Percentiles rank a stretch among this genome's conserved stretches.
phyloP scores from a whole-genome alignment of 30 jellyfish, hydroid and myxozoan genomes.

The Hydractinia echinata region DNA sequence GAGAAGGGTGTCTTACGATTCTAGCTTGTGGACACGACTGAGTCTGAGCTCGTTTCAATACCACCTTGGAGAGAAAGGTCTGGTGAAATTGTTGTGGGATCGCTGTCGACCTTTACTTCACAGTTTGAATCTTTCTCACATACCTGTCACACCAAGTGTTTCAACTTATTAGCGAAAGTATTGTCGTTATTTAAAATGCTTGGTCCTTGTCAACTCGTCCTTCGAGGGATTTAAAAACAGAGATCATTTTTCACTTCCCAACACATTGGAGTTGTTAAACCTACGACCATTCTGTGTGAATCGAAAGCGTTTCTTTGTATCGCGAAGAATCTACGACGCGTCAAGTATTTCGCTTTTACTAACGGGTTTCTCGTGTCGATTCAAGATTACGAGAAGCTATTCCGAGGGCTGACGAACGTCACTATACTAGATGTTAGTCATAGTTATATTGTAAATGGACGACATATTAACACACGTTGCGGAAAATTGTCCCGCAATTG shows the following conservation, averaged over 20 bases:
- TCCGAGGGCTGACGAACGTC: not conserved
- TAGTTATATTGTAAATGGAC: not conserved
- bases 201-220: conserved; percentile 22
- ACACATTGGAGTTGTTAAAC: conserved; percentile 13
- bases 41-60: conserved; percentile 37
- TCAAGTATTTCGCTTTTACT: not conserved
- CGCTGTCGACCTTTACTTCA: conserved; percentile 15
- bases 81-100: conserved; percentile 7
- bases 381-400: not conserved
- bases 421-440: not conserved
- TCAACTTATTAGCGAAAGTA: conserved; percentile 16
- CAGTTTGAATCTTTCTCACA: conserved; percentile 10
- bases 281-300: conserved; percentile 37
- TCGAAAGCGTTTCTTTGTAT: conserved; percentile 16
- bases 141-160: conserved; percentile 22
- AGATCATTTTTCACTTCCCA: conserved; percentile 18
- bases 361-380: not conserved
- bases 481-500: not conserved
- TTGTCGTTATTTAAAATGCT: conserved; percentile 25
- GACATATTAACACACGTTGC: not conserved
- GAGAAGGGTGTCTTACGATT: conserved; percentile 37
- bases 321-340: not conserved
- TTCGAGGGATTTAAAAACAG: conserved; percentile 29
- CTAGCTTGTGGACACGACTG: conserved; percentile 29
- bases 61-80: not conserved